Conservation (phyloP, 2,113 vertebrate species). For the Anseranas semipalmata region DNA sequence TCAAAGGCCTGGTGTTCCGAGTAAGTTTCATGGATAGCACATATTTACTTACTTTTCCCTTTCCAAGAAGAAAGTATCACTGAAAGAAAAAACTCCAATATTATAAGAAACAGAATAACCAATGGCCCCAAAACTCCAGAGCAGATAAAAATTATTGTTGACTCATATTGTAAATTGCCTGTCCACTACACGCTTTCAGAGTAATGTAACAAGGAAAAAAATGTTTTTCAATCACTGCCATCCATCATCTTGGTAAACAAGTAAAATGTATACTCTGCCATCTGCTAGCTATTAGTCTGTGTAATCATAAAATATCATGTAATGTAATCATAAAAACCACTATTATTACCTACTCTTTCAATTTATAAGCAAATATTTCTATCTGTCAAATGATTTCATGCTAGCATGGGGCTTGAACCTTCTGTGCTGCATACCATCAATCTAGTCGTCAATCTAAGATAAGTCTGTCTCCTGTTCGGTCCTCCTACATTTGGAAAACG, state of each 20-base stretch:
- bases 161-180: constrained; percentile 16
- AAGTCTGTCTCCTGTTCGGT: not conserved
- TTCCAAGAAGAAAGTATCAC: not conserved
- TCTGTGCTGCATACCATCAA: not conserved
- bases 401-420: constrained; percentile 16
- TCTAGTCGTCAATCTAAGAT: not conserved
- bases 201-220: constrained; percentile 24
- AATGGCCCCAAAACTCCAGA: not conserved
- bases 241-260: constrained; percentile 51
- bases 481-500: not conserved
- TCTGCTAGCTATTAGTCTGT: constrained; percentile 63
- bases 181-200: constrained; percentile 45
- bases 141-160: constrained; percentile 16
- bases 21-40: not conserved
- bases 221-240: constrained; percentile 48
- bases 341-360: constrained; percentile 61
- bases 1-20: not conserved
- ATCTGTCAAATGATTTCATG: constrained; percentile 43
- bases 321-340: constrained; percentile 60
- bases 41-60: not conserved
- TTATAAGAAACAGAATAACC: not conserved
- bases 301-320: constrained; percentile 63
- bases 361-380: constrained; percentile 64
- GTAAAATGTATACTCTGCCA: constrained; percentile 32
- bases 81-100: not conserved